These are phyloP conservation scores for Ramphastos sulfuratus DNA, from an alignment of 2,113 vertebrate genomes.

Conservation along the genomic window DNA sequence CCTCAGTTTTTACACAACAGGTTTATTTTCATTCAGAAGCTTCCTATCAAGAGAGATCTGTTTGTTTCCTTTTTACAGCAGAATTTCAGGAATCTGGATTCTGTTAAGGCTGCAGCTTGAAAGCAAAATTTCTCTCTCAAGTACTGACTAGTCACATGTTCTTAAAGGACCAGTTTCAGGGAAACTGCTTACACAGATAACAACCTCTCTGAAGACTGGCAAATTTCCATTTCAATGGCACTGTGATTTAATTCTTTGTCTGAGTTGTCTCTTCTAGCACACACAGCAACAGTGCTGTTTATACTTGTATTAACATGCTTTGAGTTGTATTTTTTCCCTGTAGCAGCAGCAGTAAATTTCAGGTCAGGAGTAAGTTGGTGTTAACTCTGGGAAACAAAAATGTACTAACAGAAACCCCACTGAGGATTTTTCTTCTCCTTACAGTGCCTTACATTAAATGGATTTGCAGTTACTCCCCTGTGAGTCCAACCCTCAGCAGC, in stretches of 20 bases:
- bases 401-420: background rate
- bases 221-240: conserved; percentile 1
- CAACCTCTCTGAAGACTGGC: background rate
- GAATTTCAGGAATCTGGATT: background rate
- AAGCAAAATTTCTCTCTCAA: background rate
- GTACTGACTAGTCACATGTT: background rate
- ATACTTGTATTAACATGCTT: background rate
- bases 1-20: background rate
- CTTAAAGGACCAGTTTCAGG: background rate
- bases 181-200: conserved; percentile 1
- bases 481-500: background rate
- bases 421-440: background rate
- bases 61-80: background rate
- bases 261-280: background rate
- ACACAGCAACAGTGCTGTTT: background rate
- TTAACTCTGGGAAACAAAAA: background rate
- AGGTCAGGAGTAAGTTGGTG: background rate
- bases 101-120: background rate
- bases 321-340: background rate
- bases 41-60: background rate
- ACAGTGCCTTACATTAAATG: background rate
- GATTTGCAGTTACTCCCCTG: background rate
- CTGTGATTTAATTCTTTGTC: background rate
- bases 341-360: background rate
- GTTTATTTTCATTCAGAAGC: background rate